Conservation (phyloP, 2,888 invertebrate species). For the Chrysolina oricalcia region DNA sequence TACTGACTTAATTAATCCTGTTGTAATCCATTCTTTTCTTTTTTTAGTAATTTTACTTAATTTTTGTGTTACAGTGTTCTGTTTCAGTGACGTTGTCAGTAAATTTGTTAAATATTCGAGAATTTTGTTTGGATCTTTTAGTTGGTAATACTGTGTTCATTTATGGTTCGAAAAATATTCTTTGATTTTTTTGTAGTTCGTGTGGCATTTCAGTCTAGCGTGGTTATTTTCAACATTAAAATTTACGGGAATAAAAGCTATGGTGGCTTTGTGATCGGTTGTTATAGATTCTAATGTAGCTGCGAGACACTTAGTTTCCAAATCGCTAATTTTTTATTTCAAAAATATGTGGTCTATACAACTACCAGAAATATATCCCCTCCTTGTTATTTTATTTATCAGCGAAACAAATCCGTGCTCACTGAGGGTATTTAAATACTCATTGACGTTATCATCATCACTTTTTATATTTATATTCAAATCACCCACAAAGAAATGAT, state of each 20-base stretch:
- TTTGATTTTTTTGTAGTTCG: background rate
- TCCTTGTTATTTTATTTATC: background rate
- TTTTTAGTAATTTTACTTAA: background rate
- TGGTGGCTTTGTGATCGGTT: background rate
- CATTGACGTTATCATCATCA: background rate
- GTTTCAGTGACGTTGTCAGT: background rate
- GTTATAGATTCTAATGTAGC: background rate
- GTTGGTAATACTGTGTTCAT: background rate
- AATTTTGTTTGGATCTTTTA: background rate
- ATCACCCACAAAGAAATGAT: constrained; percentile 10
- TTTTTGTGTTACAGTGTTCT: constrained; percentile 3
- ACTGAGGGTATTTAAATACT: background rate
- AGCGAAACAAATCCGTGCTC: background rate
- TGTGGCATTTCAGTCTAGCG: no score
- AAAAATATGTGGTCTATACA: constrained; percentile 12
- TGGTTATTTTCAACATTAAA: background rate
- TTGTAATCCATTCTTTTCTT: constrained; percentile 10
- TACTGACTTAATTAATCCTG: constrained; percentile 7
- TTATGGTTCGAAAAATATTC: background rate
- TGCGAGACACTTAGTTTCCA: background rate
- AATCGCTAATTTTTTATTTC: constrained; percentile 7
- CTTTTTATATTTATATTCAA: constrained; percentile 6
- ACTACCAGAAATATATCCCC: background rate
- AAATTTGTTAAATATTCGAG: background rate
- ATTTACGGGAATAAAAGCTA: background rate